Evolutionary conservation across 1,140 invertebrate species (phyloP).

Genomic region (Zaprionus capensis): DNA sequence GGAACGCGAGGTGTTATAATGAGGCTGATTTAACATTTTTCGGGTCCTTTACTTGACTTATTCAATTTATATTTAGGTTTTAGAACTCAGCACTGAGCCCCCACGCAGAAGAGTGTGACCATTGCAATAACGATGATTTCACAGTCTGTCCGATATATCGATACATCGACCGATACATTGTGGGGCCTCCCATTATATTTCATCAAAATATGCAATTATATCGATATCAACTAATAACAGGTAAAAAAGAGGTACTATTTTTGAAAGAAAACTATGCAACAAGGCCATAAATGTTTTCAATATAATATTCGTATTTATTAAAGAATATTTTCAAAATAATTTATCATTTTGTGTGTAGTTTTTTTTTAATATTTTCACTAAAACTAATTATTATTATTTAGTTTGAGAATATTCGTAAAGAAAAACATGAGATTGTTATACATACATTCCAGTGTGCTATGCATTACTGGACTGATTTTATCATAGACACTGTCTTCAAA

Average conservation of each 20-base stretch:
- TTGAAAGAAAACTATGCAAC: too few species aligned
- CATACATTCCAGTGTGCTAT: too few species aligned
- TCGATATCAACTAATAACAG: not conserved
- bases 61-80: constrained; percentile 32
- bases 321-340: too few species aligned
- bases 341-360: too few species aligned
- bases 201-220: not conserved
- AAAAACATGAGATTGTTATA: too few species aligned
- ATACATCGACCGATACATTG: not conserved
- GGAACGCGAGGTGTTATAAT: constrained; percentile 1
- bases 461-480: too few species aligned
- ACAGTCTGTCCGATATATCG: not conserved
- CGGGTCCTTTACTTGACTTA: constrained; percentile 23
- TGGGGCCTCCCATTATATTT: not conserved
- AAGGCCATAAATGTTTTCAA: too few species aligned
- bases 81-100: constrained; percentile 36
- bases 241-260: not conserved
- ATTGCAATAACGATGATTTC: constrained; percentile 19
- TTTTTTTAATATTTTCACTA: too few species aligned
- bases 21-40: constrained; percentile 39
- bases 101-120: constrained; percentile 27
- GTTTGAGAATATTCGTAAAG: too few species aligned
- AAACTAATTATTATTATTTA: too few species aligned
- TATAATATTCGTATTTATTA: too few species aligned
- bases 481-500: too few species aligned